These are phyloP conservation scores for Lacanobia oleracea DNA, from an alignment of 2,888 invertebrate genomes.

Conservation along the genomic window DNA sequence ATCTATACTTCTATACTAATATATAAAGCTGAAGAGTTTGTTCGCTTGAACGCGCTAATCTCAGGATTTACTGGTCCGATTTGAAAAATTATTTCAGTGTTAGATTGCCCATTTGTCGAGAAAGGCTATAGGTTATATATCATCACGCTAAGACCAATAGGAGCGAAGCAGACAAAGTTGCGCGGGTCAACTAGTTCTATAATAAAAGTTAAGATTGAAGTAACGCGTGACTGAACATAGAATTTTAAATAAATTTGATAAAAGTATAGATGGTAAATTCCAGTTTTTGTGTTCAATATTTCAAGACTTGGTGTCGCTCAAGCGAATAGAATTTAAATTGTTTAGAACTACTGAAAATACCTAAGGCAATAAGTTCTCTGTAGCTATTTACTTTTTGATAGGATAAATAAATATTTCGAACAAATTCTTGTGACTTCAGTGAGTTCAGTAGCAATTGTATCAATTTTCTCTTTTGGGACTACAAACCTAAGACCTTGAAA, in stretches of 20 bases:
- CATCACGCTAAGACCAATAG: too few species aligned
- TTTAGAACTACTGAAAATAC: background rate
- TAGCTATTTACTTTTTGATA: background rate
- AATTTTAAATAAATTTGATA: background rate
- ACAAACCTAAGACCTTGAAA: background rate
- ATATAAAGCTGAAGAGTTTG: too few species aligned
- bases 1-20: too few species aligned
- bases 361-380: background rate
- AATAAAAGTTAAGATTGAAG: slow-evolving; percentile 13
- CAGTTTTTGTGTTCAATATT: background rate
- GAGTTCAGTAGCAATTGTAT: too few species aligned
- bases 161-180: too few species aligned
- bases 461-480: background rate
- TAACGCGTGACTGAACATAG: slow-evolving; percentile 13
- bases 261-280: background rate
- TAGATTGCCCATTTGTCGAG: too few species aligned
- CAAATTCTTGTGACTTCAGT: background rate
- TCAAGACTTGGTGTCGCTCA: background rate
- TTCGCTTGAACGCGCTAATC: too few species aligned
- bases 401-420: background rate
- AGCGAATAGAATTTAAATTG: background rate
- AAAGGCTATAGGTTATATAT: too few species aligned
- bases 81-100: too few species aligned
- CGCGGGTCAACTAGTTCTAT: too few species aligned
- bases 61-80: too few species aligned